Evolutionary conservation across 2,113 vertebrate genomes (phyloP).

Genomic region (Solenodon paradoxus): DNA sequence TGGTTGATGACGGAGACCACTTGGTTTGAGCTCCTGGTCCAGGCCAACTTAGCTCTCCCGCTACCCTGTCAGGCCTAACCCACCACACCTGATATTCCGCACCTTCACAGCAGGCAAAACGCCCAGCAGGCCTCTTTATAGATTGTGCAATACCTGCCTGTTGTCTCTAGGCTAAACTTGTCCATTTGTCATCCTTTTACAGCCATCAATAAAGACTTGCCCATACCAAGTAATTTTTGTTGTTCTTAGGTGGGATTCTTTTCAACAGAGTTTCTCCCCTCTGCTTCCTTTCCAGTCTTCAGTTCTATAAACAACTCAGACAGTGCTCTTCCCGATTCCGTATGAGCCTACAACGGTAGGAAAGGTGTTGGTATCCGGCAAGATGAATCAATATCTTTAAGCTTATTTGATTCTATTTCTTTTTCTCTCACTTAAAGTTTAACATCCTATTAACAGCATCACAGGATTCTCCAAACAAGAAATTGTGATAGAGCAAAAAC

Average conservation of each 20-base stretch:
- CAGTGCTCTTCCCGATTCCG: neutral
- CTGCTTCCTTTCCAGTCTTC: constrained; percentile 23
- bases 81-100: too few species aligned
- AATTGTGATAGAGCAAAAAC: neutral
- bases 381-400: constrained; percentile 37
- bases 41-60: neutral
- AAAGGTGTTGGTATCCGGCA: constrained; percentile 25
- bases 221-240: neutral
- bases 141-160: neutral
- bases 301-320: neutral
- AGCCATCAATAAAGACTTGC: neutral
- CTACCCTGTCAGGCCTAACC: neutral
- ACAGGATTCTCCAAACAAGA: constrained; percentile 31
- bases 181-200: neutral
- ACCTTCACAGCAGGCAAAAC: neutral
- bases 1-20: neutral
- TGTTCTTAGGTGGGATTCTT: constrained; percentile 18
- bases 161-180: neutral
- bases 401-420: neutral
- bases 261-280: neutral
- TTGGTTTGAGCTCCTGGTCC: neutral
- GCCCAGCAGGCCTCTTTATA: neutral
- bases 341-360: neutral
- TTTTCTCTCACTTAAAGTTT: constrained; percentile 31
- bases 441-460: constrained; percentile 33